Conservation (phyloP, 2,797 vertebrate species). For the Notoglanidium macrostoma region DNA sequence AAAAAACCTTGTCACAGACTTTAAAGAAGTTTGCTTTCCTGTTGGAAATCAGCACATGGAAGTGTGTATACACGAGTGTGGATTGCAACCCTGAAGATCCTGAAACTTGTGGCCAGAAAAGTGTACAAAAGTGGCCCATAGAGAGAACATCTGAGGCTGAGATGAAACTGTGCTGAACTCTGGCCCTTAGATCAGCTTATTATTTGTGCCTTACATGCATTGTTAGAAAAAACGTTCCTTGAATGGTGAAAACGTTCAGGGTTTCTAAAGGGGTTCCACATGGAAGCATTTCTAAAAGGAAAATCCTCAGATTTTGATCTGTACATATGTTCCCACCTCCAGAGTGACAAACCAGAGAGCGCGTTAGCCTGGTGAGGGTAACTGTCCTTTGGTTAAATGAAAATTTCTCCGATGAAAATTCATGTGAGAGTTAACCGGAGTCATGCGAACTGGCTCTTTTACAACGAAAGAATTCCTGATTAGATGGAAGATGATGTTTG, state of each 20-base stretch:
- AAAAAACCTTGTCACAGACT: no score
- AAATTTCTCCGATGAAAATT: not conserved
- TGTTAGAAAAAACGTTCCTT: not conserved
- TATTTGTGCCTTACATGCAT: not conserved
- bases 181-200: not conserved
- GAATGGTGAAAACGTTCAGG: not conserved
- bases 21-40: not conserved
- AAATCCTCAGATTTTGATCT: not conserved
- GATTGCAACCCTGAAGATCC: not conserved
- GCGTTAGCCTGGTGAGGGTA: not conserved
- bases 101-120: not conserved
- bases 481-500: not conserved
- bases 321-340: not conserved
- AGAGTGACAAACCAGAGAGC: not conserved
- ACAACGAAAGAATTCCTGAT: not conserved
- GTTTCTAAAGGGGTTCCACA: not conserved
- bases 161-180: not conserved
- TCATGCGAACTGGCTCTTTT: slow-evolving; percentile 11
- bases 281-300: slow-evolving; percentile 2
- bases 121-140: not conserved
- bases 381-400: not conserved
- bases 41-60: not conserved
- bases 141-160: not conserved
- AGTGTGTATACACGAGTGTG: not conserved
- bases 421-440: not conserved